Percentiles rank a stretch among this genome's conserved stretches.
Conservation (phyloP, 2,888 invertebrate species). For the Torymus auratus region DNA sequence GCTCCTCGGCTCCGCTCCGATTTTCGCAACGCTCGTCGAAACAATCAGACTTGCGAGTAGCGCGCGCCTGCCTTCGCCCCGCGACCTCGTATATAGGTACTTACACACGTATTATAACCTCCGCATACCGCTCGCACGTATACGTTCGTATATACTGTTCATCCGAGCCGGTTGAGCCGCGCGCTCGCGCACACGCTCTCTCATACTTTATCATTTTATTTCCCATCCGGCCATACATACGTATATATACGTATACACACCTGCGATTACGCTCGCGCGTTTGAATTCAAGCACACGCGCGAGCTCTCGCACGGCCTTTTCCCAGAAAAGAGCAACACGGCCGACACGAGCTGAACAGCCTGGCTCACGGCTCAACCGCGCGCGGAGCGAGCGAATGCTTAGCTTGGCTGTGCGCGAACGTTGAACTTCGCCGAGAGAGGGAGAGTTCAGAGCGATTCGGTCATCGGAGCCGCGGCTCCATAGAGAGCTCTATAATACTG, state of each 20-base stretch:
- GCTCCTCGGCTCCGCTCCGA: too few relatives aligned
- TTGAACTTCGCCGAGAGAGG: slow-evolving; percentile 44
- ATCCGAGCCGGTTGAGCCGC: not conserved
- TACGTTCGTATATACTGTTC: not conserved
- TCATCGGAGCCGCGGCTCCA: slow-evolving; percentile 22
- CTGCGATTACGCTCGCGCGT: slow-evolving; percentile 36
- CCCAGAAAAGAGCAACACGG: slow-evolving; percentile 24
- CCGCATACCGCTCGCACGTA: not conserved
- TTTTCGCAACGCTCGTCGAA: too few relatives aligned
- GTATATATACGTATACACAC: not conserved
- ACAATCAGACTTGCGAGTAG: too few relatives aligned
- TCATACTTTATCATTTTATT: slow-evolving; percentile 23
- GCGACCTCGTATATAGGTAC: too few relatives aligned
- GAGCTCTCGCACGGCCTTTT: slow-evolving; percentile 1
- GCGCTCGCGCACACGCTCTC: not conserved
- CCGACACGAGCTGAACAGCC: too few relatives aligned
- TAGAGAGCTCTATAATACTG: too few relatives aligned
- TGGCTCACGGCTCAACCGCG: slow-evolving; percentile 13
- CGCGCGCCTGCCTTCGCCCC: too few relatives aligned
- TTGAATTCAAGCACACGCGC: not conserved
- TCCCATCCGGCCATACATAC: slow-evolving; percentile 2
- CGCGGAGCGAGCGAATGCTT: not conserved
- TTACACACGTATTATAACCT: not conserved
- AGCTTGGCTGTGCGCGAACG: slow-evolving; percentile 32
- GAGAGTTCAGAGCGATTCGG: slow-evolving; percentile 56